Conservation (phyloP, 2,113 vertebrate species). For the Acanthochromis polyacanthus region DNA sequence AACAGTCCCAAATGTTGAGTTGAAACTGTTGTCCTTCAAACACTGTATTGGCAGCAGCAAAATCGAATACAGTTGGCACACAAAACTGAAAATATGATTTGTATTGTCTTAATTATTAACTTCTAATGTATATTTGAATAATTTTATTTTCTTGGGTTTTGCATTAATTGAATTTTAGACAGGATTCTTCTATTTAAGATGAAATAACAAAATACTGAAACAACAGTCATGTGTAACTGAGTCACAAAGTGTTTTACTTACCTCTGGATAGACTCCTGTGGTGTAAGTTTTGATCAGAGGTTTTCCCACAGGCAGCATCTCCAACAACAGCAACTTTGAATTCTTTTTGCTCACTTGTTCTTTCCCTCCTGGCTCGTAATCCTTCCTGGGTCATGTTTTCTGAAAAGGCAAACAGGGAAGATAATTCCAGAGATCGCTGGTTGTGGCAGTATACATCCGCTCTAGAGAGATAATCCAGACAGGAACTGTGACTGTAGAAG, state of each 20-base stretch:
- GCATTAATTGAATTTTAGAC: too few species aligned
- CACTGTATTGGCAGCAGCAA: slow-evolving; percentile 76
- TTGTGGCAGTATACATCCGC: slow-evolving; percentile 17
- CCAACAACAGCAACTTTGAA: slow-evolving; percentile 88
- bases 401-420: background rate
- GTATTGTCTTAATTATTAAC: background rate
- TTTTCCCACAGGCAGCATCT: slow-evolving; percentile 88
- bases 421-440: slow-evolving; percentile 1
- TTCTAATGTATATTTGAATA: background rate
- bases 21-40: slow-evolving; percentile 83
- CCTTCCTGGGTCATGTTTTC: slow-evolving; percentile 41
- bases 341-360: slow-evolving; percentile 56
- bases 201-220: too few species aligned
- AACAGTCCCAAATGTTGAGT: background rate
- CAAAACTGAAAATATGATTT: slow-evolving; percentile 35
- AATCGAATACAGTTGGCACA: slow-evolving; percentile 86
- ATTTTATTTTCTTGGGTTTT: too few species aligned
- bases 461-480: slow-evolving; percentile 35
- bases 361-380: slow-evolving; percentile 4
- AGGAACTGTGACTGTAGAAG: background rate
- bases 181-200: too few species aligned
- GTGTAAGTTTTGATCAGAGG: slow-evolving; percentile 85
- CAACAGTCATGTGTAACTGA: background rate
- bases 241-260: slow-evolving; percentile 53
- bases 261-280: too few species aligned